Evolutionary conservation across 1,140 invertebrate species (phyloP), one percentile per base, ranked within the genome.

Genomic region (Maniola jurtina): DNA sequence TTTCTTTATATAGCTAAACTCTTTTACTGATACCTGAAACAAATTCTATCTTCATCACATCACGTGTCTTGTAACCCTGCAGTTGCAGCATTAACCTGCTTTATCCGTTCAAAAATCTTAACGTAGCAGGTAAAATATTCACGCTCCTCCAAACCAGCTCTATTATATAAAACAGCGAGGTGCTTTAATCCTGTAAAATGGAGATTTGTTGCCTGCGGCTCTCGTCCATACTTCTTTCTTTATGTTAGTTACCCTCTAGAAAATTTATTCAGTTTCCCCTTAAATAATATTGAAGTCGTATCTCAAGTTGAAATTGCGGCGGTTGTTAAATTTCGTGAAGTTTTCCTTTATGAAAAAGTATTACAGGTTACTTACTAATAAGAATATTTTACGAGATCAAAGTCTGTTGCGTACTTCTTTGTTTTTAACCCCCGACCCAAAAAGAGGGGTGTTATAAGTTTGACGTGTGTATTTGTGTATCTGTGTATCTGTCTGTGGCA

Each of bases 181-280:
- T 80, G 78, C 74, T 83, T 81, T 87, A 87, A 85, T 87, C 83
- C 82, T 66, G 72, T 72, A 79, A 80, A 87, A 87, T 87, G 77
- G 76, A 84, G 81, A 84, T 85, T 86, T 87, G 80, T 84, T 76
- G 78, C 82, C 75, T 63, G 63, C 66, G 72, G 77, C 77, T 64
- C 75, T 76, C 70, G 61, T 69, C 70, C 73, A 77, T 80, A 81
- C 73, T 82, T 80, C 73, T 81, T 83, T 81, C 78, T 86, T 83
- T 80, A 78, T 76, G 73, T 76, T 78, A 80, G 77, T 79, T 81
- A 80, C 70, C 70, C 75, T 77, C 67, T 69, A 79, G 66, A 70
- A 80, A 84, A 81, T 79, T 74, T 76, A 72, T 74, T 74, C 62
- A 59, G 55, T 71, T 66, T 68, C 58, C 64, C 66, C 58, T 68